Conservation (phyloP, 2,888 invertebrate genomes). For the Polyommatus icarus region DNA sequence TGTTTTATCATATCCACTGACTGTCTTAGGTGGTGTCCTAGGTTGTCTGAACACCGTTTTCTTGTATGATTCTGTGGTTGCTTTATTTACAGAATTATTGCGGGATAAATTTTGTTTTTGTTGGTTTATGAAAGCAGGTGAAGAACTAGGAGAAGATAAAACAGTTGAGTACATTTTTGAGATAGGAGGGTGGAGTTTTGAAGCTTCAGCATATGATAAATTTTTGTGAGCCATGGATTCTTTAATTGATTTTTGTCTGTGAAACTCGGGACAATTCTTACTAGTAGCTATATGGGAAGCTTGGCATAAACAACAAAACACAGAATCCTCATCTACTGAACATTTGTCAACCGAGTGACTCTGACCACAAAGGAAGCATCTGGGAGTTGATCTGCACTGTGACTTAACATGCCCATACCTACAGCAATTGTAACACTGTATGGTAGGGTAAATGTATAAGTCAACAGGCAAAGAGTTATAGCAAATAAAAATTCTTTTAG, state of each 20-base stretch:
- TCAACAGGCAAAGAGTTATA: conserved; percentile 30
- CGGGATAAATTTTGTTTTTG: too few relatives aligned
- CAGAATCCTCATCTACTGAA: conserved; percentile 28
- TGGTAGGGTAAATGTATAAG: conserved; percentile 33
- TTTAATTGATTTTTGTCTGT: conserved; percentile 36
- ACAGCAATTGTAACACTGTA: not conserved
- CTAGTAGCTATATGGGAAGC: conserved; percentile 33
- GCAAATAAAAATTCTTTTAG: not conserved
- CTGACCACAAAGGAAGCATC: conserved; percentile 35
- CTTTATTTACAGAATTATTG: too few relatives aligned
- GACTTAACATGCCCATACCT: conserved; percentile 12
- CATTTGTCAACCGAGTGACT: conserved; percentile 34
- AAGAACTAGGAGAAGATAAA: too few relatives aligned
- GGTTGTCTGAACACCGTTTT: too few relatives aligned
- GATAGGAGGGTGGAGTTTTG: too few relatives aligned
- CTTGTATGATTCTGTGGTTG: too few relatives aligned
- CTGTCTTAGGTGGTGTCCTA: too few relatives aligned
- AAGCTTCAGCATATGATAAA: not conserved
- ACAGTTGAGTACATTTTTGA: too few relatives aligned
- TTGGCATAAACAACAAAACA: conserved; percentile 33
- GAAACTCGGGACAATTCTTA: conserved; percentile 34
- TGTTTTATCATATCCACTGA: too few relatives aligned
- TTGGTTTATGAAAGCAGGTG: too few relatives aligned
- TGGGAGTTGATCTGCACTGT: conserved; percentile 36
- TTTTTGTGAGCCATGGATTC: conserved; percentile 32